phyloP scores from a whole-genome alignment of 92 coral and sea anemone genomes.

The Phenganax marumi region DNA sequence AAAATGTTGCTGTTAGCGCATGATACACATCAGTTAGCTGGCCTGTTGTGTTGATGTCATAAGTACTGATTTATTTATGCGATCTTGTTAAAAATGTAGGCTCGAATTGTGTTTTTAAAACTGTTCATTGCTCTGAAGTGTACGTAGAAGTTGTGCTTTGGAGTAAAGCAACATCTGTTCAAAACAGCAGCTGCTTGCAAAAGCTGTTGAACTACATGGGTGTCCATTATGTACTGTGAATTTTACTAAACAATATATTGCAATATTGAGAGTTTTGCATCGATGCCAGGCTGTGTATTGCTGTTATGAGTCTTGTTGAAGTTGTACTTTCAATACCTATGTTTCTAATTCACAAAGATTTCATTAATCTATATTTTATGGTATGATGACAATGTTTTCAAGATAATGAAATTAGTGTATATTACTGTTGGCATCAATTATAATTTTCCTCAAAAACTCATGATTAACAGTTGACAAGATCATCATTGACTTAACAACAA shows the following conservation, averaged over 20 bases:
- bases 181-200: not conserved
- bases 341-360: not conserved
- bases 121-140: not conserved
- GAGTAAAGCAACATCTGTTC: not conserved
- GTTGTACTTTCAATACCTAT: not conserved
- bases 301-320: not conserved
- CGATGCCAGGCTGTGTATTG: not conserved
- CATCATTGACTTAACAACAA: too few species aligned
- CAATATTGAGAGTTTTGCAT: not conserved
- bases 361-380: not conserved
- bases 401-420: not conserved
- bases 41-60: constrained; percentile 11
- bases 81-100: not conserved
- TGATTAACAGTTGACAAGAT: too few species aligned
- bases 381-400: not conserved
- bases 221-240: not conserved
- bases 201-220: not conserved
- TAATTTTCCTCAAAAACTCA: too few species aligned
- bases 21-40: not conserved
- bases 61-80: not conserved
- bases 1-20: not conserved
- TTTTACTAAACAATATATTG: not conserved
- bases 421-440: too few species aligned
- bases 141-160: not conserved
- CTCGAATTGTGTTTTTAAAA: not conserved